Conservation (phyloP, 2,888 invertebrate species). For the Notodonta dromedarius region DNA sequence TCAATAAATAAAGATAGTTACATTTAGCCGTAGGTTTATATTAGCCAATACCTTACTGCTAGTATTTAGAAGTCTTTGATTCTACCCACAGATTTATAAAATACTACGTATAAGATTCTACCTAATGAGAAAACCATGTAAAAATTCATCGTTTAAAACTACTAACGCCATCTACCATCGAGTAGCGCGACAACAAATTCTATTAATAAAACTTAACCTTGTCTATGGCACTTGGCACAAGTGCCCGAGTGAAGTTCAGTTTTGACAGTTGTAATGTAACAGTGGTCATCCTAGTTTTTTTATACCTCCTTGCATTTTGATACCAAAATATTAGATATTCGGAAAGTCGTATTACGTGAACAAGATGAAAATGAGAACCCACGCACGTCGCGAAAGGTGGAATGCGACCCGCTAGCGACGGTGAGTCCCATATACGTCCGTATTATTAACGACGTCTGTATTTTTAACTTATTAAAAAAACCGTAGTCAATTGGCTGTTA, state of each 20-base stretch:
- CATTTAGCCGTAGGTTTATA: too few species aligned
- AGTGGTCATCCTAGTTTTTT: conserved; percentile 81
- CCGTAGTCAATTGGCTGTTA: conserved; percentile 84
- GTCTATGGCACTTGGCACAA: conserved; percentile 80
- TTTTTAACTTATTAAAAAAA: conserved; percentile 84
- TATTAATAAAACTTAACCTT: conserved; percentile 75
- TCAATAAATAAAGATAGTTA: too few species aligned
- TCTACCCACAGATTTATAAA: too few species aligned
- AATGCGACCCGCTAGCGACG: conserved; percentile 80
- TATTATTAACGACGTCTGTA: conserved; percentile 67
- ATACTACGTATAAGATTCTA: too few species aligned
- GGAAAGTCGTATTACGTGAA: conserved; percentile 83
- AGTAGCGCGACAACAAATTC: conserved; percentile 59
- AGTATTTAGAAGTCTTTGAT: too few species aligned
- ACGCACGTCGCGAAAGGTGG: conserved; percentile 80
- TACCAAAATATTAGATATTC: conserved; percentile 83
- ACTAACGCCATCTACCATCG: conserved; percentile 56
- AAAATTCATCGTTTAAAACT: conserved; percentile 2
- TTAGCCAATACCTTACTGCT: too few species aligned
- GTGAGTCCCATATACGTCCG: conserved; percentile 63
- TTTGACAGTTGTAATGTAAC: conserved; percentile 82
- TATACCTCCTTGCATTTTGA: conserved; percentile 82
- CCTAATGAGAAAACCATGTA: too few species aligned
- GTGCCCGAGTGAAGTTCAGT: conserved; percentile 78
- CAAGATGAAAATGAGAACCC: conserved; percentile 83